Percentiles rank a stretch among this genome's conserved stretches.
Conservation (phyloP, 1,140 invertebrate species). For the Drosophila mojavensis region DNA sequence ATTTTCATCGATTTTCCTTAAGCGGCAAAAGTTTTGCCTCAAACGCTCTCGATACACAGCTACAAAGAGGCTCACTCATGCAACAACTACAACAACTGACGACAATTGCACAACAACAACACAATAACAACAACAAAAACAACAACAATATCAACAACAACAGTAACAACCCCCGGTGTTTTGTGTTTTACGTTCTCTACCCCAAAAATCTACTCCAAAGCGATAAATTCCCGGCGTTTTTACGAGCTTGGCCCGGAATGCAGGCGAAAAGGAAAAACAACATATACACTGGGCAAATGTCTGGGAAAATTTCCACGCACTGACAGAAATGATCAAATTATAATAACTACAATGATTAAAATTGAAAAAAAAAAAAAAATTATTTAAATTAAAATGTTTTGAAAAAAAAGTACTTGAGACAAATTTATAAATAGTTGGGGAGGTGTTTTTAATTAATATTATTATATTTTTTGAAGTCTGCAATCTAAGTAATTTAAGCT, state of each 20-base stretch:
- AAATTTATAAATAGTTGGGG: too few relatives aligned
- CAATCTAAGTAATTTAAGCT: too few relatives aligned
- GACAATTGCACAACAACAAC: slow-evolving; percentile 64
- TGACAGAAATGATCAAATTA: background rate
- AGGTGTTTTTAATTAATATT: too few relatives aligned
- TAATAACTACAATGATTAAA: too few relatives aligned
- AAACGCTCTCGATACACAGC: slow-evolving; percentile 28
- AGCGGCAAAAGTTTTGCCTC: slow-evolving; percentile 62
- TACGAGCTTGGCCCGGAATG: slow-evolving; percentile 67
- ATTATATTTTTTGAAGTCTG: too few relatives aligned
- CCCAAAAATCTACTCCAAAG: slow-evolving; percentile 71
- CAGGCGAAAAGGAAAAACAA: slow-evolving; percentile 53
- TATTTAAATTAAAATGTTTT: too few relatives aligned
- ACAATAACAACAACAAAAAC: slow-evolving; percentile 17
- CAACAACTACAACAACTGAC: slow-evolving; percentile 52
- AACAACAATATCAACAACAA: slow-evolving; percentile 24
- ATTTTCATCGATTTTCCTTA: slow-evolving; percentile 73
- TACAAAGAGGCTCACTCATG: slow-evolving; percentile 58
- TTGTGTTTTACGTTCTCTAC: slow-evolving; percentile 32
- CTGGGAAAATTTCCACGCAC: slow-evolving; percentile 34
- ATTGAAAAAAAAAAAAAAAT: background rate
- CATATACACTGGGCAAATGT: slow-evolving; percentile 31
- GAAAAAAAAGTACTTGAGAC: too few relatives aligned
- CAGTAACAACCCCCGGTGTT: slow-evolving; percentile 39
- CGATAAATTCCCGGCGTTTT: slow-evolving; percentile 78